A percentile compares a stretch with the other conserved stretches of the same genome.
Conservation (phyloP, 2,113 vertebrate species). For the Murina feae region DNA sequence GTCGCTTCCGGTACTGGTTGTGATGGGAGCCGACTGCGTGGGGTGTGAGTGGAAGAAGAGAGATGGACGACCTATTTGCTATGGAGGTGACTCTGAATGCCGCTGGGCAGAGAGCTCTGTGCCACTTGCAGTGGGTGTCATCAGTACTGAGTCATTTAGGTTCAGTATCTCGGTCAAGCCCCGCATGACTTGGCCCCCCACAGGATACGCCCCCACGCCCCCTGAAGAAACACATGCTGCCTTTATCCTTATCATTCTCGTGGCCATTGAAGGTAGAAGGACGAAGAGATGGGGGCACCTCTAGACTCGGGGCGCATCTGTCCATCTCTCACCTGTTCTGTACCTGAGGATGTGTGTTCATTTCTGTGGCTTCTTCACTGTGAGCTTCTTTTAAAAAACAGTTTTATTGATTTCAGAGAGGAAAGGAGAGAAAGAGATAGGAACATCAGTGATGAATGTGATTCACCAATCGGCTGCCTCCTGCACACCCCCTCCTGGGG, state of each 20-base stretch:
- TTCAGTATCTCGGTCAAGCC: not conserved
- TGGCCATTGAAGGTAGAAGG: not conserved
- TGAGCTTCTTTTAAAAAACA: not conserved
- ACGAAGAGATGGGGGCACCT: not conserved
- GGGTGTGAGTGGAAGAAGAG: not conserved
- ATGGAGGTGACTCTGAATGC: not conserved
- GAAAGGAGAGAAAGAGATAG: too few species aligned
- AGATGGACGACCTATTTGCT: not conserved
- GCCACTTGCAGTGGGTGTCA: not conserved
- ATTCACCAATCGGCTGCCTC: too few species aligned
- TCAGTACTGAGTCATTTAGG: not conserved
- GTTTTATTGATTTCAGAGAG: too few species aligned
- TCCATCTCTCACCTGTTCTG: not conserved
- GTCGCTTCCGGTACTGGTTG: not conserved
- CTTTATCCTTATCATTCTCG: not conserved
- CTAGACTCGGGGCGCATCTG: not conserved
- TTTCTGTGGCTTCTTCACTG: not conserved
- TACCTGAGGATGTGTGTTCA: not conserved
- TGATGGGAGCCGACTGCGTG: not conserved
- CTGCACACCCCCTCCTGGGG: too few species aligned
- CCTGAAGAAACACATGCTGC: not conserved
- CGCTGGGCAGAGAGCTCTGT: not conserved
- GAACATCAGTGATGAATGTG: too few species aligned
- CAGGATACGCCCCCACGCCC: not conserved
- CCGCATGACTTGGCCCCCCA: not conserved